Conservation (phyloP, 2,797 vertebrate genomes). For the Pangasius krempfi region DNA sequence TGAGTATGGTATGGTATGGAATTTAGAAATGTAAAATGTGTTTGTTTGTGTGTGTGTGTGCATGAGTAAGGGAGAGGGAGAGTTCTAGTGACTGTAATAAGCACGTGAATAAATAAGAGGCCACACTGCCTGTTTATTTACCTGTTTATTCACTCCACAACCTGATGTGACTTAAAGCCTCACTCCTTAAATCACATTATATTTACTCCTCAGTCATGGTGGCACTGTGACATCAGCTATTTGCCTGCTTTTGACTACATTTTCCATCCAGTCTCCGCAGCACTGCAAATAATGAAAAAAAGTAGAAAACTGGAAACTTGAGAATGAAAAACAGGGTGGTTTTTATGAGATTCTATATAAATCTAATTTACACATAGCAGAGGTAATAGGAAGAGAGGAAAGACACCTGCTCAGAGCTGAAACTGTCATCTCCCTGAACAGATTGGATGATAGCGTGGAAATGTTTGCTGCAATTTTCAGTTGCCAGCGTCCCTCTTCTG, state of each 20-base stretch:
- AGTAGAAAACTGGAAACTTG: slow-evolving; percentile 16
- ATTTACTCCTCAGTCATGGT: slow-evolving; percentile 40
- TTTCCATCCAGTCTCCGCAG: slow-evolving; percentile 47
- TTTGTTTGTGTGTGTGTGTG: not conserved
- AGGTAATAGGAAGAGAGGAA: slow-evolving; percentile 52
- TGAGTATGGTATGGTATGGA: not conserved
- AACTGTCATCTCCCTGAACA: slow-evolving; percentile 66
- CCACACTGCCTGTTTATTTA: slow-evolving; percentile 40
- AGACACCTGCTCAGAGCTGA: slow-evolving; percentile 62
- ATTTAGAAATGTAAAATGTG: not conserved
- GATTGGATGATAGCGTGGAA: slow-evolving; percentile 66
- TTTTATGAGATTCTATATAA: slow-evolving; percentile 61
- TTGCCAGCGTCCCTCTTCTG: slow-evolving; percentile 60
- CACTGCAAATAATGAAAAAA: slow-evolving; percentile 42
- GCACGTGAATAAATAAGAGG: slow-evolving; percentile 39
- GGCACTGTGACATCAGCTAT: slow-evolving; percentile 43
- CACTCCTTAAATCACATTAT: slow-evolving; percentile 56
- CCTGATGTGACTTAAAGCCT: slow-evolving; percentile 35
- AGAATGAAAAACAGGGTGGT: slow-evolving; percentile 35
- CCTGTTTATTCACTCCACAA: slow-evolving; percentile 55
- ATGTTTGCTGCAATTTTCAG: slow-evolving; percentile 65
- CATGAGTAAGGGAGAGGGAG: not conserved
- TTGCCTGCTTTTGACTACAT: slow-evolving; percentile 51
- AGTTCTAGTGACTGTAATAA: slow-evolving; percentile 32
- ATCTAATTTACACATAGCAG: slow-evolving; percentile 60